Base-by-base conservation (phyloP, 2,797 vertebrate species). In the Lepidocolaptes lacrymiger region DNA sequence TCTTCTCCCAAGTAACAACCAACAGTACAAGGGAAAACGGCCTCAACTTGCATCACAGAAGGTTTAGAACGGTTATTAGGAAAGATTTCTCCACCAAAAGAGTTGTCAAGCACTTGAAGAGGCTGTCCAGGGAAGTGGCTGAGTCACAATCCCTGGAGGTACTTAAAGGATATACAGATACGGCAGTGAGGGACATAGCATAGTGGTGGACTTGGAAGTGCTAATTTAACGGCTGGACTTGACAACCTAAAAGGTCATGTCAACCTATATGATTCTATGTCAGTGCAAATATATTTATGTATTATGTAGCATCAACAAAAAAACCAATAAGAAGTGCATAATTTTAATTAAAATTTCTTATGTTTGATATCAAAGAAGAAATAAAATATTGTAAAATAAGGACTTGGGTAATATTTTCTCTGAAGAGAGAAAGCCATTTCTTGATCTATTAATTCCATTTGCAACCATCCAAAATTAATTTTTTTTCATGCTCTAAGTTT, bases 41-140 rank as follows among this genome's bases (percentile, higher is more conserved):
- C 20, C 44, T 44, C 17, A 44, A 3, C 12, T 30, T 20, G 12
- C 34, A 8, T 10, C 21, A 34, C 9, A 12, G 56, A 58, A 34
- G 17, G 8, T 54, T 64, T 34, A 23, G 28, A 27, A 52, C 3
- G 2, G 7, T 17, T 64, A 0, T 30, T 46, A 77, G n/a, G 26
- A 89, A 58, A 64, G 37, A 39, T 3, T 44, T 63, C 23, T 51
- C 71, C 28, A 52, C 5, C 21, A 27, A 30, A 46, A 51, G 21
- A 26, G 8, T 27, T 44, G n/a, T 14, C 24, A 34, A 4, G 7
- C 21, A 46, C 44, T 39, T 51, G 14, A 77, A 71, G 8, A 71
- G 17, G 24, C 17, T 77, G 17, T 30, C 21, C 44, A 39, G 49
- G 7, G 20, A 46, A 30, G n/a, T 0, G 0, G 1, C 7, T 64